These are phyloP conservation scores for Nymphicus hollandicus DNA, from an alignment of 2,113 vertebrate species.

Conservation along the genomic window DNA sequence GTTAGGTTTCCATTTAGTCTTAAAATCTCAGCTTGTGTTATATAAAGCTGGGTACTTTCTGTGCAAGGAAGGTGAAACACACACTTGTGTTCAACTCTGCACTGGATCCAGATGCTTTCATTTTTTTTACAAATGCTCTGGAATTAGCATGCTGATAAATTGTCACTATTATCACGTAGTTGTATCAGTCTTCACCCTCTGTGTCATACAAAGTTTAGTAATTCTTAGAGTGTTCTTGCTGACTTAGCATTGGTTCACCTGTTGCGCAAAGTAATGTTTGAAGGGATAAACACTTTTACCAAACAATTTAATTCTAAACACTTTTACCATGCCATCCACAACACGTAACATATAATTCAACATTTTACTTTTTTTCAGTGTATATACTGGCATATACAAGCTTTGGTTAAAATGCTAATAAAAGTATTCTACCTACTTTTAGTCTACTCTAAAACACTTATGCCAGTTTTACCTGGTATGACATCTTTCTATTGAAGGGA, in stretches of 20 bases:
- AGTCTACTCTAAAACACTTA: not conserved
- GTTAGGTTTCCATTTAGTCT: not conserved
- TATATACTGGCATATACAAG: not conserved
- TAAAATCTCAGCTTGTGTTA: not conserved
- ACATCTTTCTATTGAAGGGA: constrained; percentile 84
- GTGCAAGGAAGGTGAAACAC: not conserved
- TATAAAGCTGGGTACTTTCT: not conserved
- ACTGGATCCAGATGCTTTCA: not conserved
- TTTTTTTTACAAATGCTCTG: not conserved
- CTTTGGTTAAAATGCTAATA: not conserved
- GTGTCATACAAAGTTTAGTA: not conserved
- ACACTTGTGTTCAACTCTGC: not conserved
- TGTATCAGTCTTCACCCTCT: not conserved
- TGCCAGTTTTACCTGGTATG: constrained; percentile 74
- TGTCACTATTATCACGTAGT: not conserved
- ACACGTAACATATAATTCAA: not conserved
- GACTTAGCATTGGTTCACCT: not conserved
- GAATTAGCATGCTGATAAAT: not conserved
- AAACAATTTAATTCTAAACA: not conserved
- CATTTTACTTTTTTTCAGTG: not conserved
- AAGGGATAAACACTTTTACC: not conserved
- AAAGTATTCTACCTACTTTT: not conserved
- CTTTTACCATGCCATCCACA: not conserved
- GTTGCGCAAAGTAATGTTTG: not conserved
- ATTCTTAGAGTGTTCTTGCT: not conserved